Conservation (phyloP, 1,140 invertebrate species). For the Cyrtorhinus lividipennis region DNA sequence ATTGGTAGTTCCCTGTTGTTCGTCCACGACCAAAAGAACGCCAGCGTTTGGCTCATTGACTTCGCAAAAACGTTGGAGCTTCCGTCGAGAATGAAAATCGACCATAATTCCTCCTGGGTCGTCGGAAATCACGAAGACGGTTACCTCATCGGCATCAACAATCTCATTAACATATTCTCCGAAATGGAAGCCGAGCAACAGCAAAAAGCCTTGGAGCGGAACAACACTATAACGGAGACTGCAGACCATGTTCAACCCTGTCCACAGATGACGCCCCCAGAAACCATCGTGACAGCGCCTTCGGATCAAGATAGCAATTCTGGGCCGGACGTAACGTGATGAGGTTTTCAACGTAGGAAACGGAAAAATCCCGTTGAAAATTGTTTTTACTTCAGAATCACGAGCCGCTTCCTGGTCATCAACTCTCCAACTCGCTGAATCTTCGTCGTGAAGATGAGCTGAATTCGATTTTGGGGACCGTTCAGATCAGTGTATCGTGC, state of each 20-base stretch:
- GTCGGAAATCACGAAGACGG: constrained; percentile 98
- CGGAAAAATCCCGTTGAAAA: no score
- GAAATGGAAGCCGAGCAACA: constrained; percentile 34
- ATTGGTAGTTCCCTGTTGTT: constrained; percentile 93
- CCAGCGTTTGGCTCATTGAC: constrained; percentile 94
- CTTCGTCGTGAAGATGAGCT: no score
- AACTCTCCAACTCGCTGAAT: no score
- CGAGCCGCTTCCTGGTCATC: no score
- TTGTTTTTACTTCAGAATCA: no score
- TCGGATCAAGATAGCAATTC: background rate
- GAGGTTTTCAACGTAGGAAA: no score
- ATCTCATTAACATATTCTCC: constrained; percentile 77
- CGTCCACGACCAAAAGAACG: constrained; percentile 77
- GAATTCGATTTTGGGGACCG: no score
- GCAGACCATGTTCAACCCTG: background rate
- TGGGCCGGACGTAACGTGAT: background rate
- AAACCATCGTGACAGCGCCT: background rate
- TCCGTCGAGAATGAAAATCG: constrained; percentile 47
- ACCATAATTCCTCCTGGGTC: constrained; percentile 73
- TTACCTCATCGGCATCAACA: constrained; percentile 86
- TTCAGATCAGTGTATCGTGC: no score
- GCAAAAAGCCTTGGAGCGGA: background rate
- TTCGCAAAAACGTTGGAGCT: constrained; percentile 89
- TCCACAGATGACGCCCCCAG: background rate
- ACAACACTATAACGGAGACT: background rate